Conservation (phyloP, 1,140 invertebrate genomes). For the Plutomurus gul region DNA sequence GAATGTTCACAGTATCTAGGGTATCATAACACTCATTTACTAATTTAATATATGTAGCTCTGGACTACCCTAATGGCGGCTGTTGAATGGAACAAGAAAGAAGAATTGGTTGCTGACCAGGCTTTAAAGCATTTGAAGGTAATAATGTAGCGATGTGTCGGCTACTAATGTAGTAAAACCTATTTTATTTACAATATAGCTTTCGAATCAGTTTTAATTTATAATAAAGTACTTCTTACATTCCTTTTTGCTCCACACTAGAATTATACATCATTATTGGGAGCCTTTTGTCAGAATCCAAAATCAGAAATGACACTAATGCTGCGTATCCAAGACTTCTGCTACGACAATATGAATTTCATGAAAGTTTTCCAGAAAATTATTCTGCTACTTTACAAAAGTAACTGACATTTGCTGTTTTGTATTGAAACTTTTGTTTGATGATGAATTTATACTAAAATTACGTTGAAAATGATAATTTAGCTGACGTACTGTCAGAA, state of each 20-base stretch:
- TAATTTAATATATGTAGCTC: slow-evolving; percentile 61
- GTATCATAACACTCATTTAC: background rate
- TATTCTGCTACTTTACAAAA: slow-evolving; percentile 93
- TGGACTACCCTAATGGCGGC: slow-evolving; percentile 92
- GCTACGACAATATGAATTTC: slow-evolving; percentile 98
- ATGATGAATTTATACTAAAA: background rate
- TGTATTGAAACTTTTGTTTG: background rate
- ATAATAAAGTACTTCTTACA: too few relatives aligned
- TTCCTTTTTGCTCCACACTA: too few relatives aligned
- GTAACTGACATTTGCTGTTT: slow-evolving; percentile 61
- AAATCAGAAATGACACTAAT: slow-evolving; percentile 85
- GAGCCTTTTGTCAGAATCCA: slow-evolving; percentile 79
- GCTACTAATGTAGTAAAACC: background rate
- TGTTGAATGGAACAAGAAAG: slow-evolving; percentile 98
- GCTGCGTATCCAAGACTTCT: slow-evolving; percentile 92
- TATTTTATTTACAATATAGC: background rate
- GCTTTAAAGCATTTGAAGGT: slow-evolving; percentile 83
- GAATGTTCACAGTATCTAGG: background rate
- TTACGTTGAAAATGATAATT: background rate
- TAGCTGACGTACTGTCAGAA: slow-evolving; percentile 84
- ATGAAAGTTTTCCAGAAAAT: slow-evolving; percentile 98
- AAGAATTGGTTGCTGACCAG: slow-evolving; percentile 92
- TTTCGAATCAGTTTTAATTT: too few relatives aligned
- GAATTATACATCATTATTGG: slow-evolving; percentile 80
- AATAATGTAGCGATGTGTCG: background rate